Evolutionary conservation across 1,140 invertebrate species (phyloP).

Genomic region (Pseudomyrmex sp.): DNA sequence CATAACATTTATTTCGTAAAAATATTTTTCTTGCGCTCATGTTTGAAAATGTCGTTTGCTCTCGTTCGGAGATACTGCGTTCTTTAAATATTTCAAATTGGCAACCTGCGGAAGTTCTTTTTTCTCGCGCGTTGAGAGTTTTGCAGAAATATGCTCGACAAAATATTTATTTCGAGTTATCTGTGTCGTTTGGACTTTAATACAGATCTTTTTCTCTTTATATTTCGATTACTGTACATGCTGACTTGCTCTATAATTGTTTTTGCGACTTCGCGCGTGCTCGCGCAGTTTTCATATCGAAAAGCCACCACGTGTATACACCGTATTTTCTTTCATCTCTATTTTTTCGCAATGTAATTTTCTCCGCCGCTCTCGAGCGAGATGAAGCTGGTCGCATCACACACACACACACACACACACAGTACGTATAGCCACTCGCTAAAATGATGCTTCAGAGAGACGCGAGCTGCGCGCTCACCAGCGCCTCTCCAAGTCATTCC

Average conservation of each 20-base stretch:
- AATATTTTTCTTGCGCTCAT: too few relatives aligned
- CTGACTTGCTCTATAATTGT: background rate
- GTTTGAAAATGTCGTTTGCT: too few relatives aligned
- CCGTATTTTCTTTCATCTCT: constrained; percentile 24
- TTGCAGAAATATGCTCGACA: too few relatives aligned
- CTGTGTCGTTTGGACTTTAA: too few relatives aligned
- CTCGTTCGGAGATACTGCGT: background rate
- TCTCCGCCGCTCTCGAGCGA: constrained; percentile 9
- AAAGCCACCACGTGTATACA: background rate
- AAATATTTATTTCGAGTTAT: too few relatives aligned
- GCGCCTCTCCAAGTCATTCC: constrained; percentile 44
- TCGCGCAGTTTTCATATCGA: background rate
- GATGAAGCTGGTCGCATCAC: constrained; percentile 23
- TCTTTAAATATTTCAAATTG: background rate
- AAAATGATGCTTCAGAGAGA: constrained; percentile 35
- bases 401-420: constrained; percentile 11
- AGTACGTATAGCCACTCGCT: background rate
- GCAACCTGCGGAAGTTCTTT: too few relatives aligned
- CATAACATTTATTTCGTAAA: too few relatives aligned
- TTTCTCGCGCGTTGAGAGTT: too few relatives aligned
- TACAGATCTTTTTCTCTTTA: too few relatives aligned
- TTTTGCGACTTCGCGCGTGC: background rate
- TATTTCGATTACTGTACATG: too few relatives aligned
- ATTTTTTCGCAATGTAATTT: constrained; percentile 48
- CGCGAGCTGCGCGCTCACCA: background rate